A percentile compares a stretch with the other conserved stretches of the same genome.
Conservation (phyloP, 2,113 vertebrate species). For the Dasyornis broadbenti region DNA sequence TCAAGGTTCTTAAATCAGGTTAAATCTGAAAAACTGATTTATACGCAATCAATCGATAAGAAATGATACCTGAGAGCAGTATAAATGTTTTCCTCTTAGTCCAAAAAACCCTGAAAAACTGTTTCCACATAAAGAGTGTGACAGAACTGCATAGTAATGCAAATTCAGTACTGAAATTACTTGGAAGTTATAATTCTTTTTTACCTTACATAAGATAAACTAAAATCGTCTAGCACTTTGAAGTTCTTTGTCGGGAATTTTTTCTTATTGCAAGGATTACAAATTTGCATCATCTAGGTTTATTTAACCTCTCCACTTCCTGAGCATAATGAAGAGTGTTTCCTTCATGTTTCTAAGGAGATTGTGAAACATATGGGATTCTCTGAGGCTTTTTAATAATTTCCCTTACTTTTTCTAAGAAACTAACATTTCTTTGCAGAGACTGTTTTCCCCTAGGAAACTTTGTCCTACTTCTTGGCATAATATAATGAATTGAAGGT, state of each 20-base stretch:
- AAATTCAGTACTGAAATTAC: background rate
- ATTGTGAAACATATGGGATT: background rate
- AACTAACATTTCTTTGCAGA: background rate
- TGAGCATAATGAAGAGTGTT: background rate
- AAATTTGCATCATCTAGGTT: background rate
- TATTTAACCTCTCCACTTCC: background rate
- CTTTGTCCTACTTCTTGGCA: background rate
- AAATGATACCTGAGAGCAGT: background rate
- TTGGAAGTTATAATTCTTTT: background rate
- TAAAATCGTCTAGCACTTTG: background rate
- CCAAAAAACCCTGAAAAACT: background rate
- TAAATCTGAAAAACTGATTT: background rate
- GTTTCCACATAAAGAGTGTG: background rate
- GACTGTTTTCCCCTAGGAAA: background rate
- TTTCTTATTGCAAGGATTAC: background rate
- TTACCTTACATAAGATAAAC: background rate
- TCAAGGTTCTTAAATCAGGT: background rate
- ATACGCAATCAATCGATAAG: background rate
- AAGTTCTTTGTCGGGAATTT: background rate
- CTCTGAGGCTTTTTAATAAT: background rate
- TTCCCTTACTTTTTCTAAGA: background rate
- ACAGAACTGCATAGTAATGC: background rate
- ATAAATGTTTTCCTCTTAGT: background rate
- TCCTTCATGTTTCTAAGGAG: background rate
- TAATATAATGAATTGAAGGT: background rate